Base-by-base conservation (phyloP, 2,888 invertebrate species). In the Lysandra bellargus region DNA sequence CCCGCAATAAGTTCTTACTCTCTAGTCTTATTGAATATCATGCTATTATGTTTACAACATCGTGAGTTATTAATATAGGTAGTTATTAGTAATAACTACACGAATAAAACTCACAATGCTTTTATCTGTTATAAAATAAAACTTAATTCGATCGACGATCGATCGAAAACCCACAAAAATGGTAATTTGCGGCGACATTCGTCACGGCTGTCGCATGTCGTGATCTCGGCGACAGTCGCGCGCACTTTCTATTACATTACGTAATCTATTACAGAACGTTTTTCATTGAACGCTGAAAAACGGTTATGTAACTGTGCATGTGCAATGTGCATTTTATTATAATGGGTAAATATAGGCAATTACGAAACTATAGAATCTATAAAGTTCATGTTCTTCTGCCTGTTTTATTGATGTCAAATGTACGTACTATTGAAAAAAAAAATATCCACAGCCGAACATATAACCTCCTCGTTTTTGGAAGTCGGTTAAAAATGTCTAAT, bases 161-260 rank as follows among this genome's bases (percentile, higher is more conserved):
- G 33, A 76, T 76, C 14, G 76, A 76, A 53, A 76, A 76, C 33
- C 14, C 53, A 76, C 17, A 30, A 53, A 74, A 74, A 53, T 57
- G 49, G 49, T 57, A 17, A 76, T 33, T 53, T 4, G 7, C 33
- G 76, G 1, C 76, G 53, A 30, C 49, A 53, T 76, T 57, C 76
- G 76, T 76, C 76, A 76, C 53, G 76, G 57, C 53, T 53, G 75
- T 23, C 74, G 17, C 9, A 4, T 44, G 30, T 33, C 76, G 53
- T 76, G 53, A 75, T 75, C n/a, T 30, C 30, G 57, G 57, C 57
- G 57, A 57, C 57, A 14, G 33, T 57, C 75, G 23, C 53, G 49
- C 53, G n/a, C 76, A 76, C 76, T 76, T 76, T 76, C 76, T 57
- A 76, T 53, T 76, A 57, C 76, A 76, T 76, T 76, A 57, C 30